Conservation (phyloP, 2,888 invertebrate genomes). For the Pherbina coryleti region DNA sequence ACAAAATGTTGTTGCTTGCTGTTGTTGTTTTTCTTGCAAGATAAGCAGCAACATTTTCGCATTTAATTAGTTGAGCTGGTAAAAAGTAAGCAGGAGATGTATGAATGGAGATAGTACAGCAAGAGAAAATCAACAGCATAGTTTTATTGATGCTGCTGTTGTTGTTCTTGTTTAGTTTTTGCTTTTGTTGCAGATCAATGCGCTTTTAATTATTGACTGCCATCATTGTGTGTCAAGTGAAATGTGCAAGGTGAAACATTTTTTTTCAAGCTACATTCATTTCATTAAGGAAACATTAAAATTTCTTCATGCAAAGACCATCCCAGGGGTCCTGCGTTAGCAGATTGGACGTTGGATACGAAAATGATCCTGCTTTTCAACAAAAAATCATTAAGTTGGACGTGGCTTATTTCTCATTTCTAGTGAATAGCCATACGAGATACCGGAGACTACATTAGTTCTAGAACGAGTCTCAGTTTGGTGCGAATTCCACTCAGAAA, state of each 20-base stretch:
- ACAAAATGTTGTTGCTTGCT: neutral
- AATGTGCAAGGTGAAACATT: conserved; percentile 2
- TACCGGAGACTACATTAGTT: too few relatives aligned
- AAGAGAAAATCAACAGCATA: neutral
- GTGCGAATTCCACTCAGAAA: too few relatives aligned
- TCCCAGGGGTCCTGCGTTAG: too few relatives aligned
- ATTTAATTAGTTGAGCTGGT: conserved; percentile 22
- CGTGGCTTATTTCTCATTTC: too few relatives aligned
- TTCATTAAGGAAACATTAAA: too few relatives aligned
- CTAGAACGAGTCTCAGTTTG: too few relatives aligned
- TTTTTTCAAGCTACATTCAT: neutral
- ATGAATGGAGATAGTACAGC: neutral
- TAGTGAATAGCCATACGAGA: too few relatives aligned
- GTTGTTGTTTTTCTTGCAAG: neutral
- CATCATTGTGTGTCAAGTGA: neutral
- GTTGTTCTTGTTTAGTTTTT: neutral
- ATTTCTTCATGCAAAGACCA: too few relatives aligned
- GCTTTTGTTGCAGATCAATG: conserved; percentile 13
- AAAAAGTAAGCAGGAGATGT: neutral
- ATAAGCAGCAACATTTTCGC: neutral
- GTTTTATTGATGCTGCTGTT: neutral
- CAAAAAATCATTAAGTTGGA: too few relatives aligned
- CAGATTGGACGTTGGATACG: too few relatives aligned
- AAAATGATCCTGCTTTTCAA: too few relatives aligned
- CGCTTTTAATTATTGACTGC: conserved; percentile 33